Evolutionary conservation across 2,797 vertebrate species (phyloP).

Genomic region (Staurois parvus): DNA sequence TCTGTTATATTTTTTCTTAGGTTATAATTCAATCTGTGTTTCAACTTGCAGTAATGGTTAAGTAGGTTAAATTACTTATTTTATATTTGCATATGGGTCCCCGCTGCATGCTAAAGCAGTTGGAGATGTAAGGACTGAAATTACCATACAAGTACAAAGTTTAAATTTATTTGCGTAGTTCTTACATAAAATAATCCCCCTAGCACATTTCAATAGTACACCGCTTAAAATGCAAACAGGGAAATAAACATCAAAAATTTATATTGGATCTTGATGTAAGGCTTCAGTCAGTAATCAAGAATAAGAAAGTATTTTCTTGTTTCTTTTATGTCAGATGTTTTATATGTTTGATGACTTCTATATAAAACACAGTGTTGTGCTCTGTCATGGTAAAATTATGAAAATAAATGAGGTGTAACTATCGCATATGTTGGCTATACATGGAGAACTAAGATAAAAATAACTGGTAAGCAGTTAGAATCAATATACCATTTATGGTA

Average conservation of each 20-base stretch:
- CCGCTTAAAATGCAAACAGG: slow-evolving; percentile 8
- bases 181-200: slow-evolving; percentile 43
- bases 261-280: slow-evolving; percentile 1
- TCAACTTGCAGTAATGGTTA: slow-evolving; percentile 43
- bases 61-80: slow-evolving; percentile 49
- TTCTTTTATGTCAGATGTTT: neutral
- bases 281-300: slow-evolving; percentile 8
- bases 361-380: neutral
- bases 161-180: slow-evolving; percentile 48
- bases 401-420: neutral
- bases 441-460: neutral
- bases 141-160: slow-evolving; percentile 46
- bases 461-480: neutral
- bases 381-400: neutral
- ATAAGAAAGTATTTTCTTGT: slow-evolving; percentile 5
- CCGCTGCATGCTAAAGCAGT: slow-evolving; percentile 45
- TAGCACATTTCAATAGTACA: slow-evolving; percentile 33
- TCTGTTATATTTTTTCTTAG: slow-evolving; percentile 28
- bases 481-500: neutral
- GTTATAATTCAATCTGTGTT: slow-evolving; percentile 53
- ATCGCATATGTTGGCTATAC: neutral
- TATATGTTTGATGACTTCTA: neutral
- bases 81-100: slow-evolving; percentile 54
- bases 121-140: slow-evolving; percentile 40
- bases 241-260: slow-evolving; percentile 35